Evolutionary conservation across 1,140 invertebrate genomes (phyloP).

Genomic region (Helicoverpa armigera): DNA sequence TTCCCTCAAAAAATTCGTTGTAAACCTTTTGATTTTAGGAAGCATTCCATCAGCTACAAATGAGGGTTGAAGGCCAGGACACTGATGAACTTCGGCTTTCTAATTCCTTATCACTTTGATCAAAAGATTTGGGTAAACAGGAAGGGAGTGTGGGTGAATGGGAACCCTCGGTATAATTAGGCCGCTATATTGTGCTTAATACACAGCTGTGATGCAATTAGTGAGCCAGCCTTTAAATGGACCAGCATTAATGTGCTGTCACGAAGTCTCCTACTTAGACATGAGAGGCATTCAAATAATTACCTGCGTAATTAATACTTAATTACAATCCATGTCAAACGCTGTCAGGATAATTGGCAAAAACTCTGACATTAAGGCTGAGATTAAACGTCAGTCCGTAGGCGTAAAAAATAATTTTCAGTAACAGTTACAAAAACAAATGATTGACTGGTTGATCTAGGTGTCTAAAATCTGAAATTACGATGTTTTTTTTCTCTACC

Average conservation of each 20-base stretch:
- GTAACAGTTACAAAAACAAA: no score
- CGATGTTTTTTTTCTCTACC: no score
- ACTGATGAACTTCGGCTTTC: background rate
- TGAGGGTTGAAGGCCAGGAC: background rate
- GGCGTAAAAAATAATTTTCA: no score
- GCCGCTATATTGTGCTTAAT: background rate
- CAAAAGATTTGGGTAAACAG: conserved; percentile 32
- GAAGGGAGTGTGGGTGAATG: background rate
- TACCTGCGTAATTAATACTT: background rate
- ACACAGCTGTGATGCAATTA: conserved; percentile 6
- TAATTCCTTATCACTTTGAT: conserved; percentile 14
- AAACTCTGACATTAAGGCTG: no score
- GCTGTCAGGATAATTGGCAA: no score
- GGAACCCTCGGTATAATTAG: conserved; percentile 12
- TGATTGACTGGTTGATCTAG: no score
- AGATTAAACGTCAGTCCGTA: no score
- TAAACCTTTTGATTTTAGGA: background rate
- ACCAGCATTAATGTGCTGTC: conserved; percentile 3
- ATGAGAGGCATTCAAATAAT: background rate
- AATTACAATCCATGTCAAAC: no score
- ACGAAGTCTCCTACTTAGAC: conserved; percentile 4
- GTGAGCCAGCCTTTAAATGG: background rate
- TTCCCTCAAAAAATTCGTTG: background rate
- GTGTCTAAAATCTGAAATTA: no score
- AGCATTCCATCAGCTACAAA: background rate